These are phyloP conservation scores for Anolis sagrei DNA, from an alignment of 2,113 vertebrate genomes.

Conservation along the genomic window DNA sequence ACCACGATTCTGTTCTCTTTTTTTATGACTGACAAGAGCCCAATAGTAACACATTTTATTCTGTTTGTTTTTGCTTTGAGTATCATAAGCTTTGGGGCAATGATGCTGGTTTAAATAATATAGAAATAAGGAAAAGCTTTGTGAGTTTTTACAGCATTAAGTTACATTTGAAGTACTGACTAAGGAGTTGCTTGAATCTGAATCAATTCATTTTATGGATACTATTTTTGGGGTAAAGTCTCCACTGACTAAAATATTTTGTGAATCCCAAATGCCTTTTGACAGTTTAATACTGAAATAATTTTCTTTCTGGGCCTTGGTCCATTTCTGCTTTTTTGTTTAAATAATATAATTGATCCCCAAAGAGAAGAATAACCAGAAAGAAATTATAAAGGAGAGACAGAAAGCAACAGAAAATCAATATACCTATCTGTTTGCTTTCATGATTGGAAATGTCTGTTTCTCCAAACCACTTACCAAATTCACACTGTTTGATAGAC, in stretches of 20 bases:
- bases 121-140: neutral
- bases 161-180: neutral
- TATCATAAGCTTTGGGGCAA: slow-evolving; percentile 6
- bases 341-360: neutral
- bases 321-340: neutral
- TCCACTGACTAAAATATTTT: slow-evolving; percentile 14
- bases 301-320: neutral
- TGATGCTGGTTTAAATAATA: neutral
- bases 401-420: neutral
- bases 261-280: neutral
- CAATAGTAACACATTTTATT: neutral
- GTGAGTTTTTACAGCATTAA: neutral
- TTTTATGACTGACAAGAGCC: neutral
- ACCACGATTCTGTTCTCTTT: neutral
- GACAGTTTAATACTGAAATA: neutral
- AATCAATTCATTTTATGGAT: slow-evolving; percentile 4
- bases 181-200: neutral
- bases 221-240: neutral
- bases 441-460: neutral
- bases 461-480: neutral
- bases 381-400: neutral
- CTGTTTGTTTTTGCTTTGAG: neutral
- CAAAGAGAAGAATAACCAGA: neutral
- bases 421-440: neutral
- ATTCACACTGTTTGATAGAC: neutral